Evolutionary conservation across 2,888 invertebrate genomes (phyloP), one percentile per base, ranked within the genome.

Genomic region (Beris morrisii): DNA sequence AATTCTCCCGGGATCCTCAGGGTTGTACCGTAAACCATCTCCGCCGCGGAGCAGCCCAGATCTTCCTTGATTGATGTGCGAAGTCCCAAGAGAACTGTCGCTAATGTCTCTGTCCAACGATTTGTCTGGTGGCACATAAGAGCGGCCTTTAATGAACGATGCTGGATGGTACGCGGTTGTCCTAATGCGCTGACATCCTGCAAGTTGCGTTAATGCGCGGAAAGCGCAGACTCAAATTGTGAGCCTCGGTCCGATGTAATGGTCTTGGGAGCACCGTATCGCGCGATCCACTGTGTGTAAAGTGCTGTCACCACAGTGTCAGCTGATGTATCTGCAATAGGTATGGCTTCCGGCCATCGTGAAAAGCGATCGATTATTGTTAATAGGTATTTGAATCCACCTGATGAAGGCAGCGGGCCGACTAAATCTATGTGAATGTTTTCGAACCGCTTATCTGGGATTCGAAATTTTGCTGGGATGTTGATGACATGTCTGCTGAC

Each of bases 351-450:
- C 30, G 32, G 11, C 32, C 31, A 31, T 55, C 55, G 6, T 11
- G 32, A 55, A 28, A 32, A 55, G 4, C 32, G 22, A 15, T 55
- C 32, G 55, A 55, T 55, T 13, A 55, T 30, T 32, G 32, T 55
- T 7, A 55, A 13, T 12, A 55, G 3, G 55, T 55, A 32, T 3
- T 32, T 55, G 15, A 32, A 55, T 3, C 22, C 22, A 22, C 22
- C 22, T 22, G 22, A 22, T 22, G 22, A 22, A 1, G 22, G 22
- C 22, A 22, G 22, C 22, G 2, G 22, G n/a, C 15, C 32, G 13
- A 31, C 55, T n/a, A 55, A 32, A 32, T 32, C 55, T 9, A 55
- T 6, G 13, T 55, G 55, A 5, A 55, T n/a, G 13, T 55, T 31
- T 5, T 55, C 32, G n/a, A 55, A 55, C 28, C 55, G 31, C 4